phyloP scores from a whole-genome alignment of 2,888 invertebrate genomes.

The Leptothorax acervorum region DNA sequence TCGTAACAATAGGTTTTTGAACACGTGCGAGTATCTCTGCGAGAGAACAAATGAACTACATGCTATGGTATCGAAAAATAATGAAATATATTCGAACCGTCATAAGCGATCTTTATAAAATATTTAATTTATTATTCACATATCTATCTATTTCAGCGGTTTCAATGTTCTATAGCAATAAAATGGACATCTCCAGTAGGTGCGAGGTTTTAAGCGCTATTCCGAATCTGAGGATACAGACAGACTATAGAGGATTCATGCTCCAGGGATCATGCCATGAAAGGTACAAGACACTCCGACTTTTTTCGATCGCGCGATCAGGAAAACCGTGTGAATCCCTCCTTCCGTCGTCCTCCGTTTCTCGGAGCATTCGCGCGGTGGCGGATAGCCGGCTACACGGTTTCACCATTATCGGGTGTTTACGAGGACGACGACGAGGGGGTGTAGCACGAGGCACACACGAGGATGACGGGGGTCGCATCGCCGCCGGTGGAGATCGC shows the following conservation, averaged over 20 bases:
- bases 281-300: conserved; percentile 36
- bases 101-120: not conserved
- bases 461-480: conserved; percentile 73
- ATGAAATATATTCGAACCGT: conserved; percentile 13
- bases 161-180: not conserved
- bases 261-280: conserved; percentile 4
- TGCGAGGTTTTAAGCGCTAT: not conserved
- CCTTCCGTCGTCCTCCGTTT: conserved; percentile 12
- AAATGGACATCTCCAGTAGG: not conserved
- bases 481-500: conserved; percentile 76
- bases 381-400: conserved; percentile 77
- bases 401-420: conserved; percentile 82
- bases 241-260: not conserved
- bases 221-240: not conserved
- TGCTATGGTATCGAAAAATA: conserved; percentile 8
- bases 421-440: conserved; percentile 74
- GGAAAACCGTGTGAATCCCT: conserved; percentile 32
- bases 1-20: conserved; percentile 33
- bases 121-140: not conserved
- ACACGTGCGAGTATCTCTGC: not conserved
- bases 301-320: conserved; percentile 65
- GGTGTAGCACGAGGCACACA: conserved; percentile 63
- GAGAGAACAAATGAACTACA: conserved; percentile 12
- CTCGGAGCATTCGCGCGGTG: conserved; percentile 66
- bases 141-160: not conserved